Evolutionary conservation across 2,797 vertebrate species (phyloP), one percentile per base, ranked within the genome.

Genomic region (Sus cebifrons): DNA sequence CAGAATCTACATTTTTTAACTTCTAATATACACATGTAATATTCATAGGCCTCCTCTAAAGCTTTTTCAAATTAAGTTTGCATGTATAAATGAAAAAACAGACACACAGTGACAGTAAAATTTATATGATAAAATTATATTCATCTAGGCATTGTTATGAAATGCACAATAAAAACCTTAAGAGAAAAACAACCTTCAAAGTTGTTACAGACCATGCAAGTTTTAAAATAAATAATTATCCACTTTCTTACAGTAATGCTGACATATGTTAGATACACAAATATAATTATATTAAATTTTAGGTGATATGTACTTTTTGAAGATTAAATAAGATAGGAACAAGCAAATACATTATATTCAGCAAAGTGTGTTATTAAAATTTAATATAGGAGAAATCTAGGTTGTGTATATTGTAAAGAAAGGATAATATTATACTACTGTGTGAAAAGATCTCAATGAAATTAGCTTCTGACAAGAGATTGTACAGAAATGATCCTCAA

Each of bases 11-110:
- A 95, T 85, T 65, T 96, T 97, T 98, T 94, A 36, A 95, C 16
- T 96, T 97, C 74, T 97, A 97, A 95, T 96, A 89, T 97, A 91
- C 12, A 96, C 44, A 98, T 97, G 60, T 71, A 97, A 97, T 98
- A 98, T 98, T 98, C 79, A 97, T 97, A 92, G 20, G 29, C 40
- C 12, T 95, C 15, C 18, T 97, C 96, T 82, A 96, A 98, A 96
- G 81, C 78, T 95, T 92, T 96, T 98, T 97, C 95, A 90, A 96
- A 89, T 94, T 96, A 96, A 79, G 2, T 96, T 97, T 97, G 40
- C 32, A 94, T 95, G 54, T 97, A 95, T 89, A 97, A 97, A 96
- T 97, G 90, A 96, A 92, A 89, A 67, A 82, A 2, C 2, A 83
- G 86, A 91, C 0, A n/a, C 83, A 0, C 93, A 52, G 15, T 97